Evolutionary conservation across 2,888 invertebrate species (phyloP).

Genomic region (Nomada flava): DNA sequence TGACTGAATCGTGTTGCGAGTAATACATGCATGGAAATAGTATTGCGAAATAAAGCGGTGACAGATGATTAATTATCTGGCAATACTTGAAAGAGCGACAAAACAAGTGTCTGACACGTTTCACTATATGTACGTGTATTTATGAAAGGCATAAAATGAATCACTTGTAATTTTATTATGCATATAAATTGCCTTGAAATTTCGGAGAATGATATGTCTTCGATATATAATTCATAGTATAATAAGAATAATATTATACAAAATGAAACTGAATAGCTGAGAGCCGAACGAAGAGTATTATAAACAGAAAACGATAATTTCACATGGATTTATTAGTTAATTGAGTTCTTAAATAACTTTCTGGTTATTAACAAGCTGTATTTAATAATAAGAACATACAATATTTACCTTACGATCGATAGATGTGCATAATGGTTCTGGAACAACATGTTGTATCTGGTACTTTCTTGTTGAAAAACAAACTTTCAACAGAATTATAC

Average conservation of each 20-base stretch:
- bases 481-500: conserved; percentile 2
- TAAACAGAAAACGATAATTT: not conserved
- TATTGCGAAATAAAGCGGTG: conserved; percentile 5
- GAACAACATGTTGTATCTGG: not conserved
- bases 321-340: not conserved
- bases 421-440: not conserved
- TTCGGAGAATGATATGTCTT: too few relatives aligned
- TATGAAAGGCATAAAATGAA: not conserved
- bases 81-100: not conserved
- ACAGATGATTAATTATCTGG: conserved; percentile 18
- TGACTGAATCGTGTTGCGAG: conserved; percentile 5
- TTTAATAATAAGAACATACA: not conserved
- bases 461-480: not conserved
- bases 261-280: not conserved
- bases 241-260: not conserved
- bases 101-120: not conserved
- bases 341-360: not conserved
- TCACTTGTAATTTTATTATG: not conserved
- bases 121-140: not conserved
- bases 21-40: not conserved
- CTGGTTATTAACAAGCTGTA: not conserved
- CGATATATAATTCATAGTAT: not conserved
- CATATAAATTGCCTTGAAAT: not conserved
- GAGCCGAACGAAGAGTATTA: not conserved
- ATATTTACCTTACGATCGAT: not conserved